phyloP scores from a whole-genome alignment of 2,888 invertebrate genomes.

The Julus scanicus region DNA sequence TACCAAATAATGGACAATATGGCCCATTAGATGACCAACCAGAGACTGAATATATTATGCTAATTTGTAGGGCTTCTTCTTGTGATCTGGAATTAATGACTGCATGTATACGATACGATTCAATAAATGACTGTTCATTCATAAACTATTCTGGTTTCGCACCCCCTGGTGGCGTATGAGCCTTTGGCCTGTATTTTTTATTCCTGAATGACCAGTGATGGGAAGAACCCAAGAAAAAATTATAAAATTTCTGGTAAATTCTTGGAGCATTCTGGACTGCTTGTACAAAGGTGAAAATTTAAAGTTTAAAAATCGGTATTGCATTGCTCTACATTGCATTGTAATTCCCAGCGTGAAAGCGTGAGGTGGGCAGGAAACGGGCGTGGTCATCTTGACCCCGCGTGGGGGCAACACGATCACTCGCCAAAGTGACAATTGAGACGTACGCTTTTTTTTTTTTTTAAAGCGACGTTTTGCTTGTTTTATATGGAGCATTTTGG shows the following conservation, averaged over 20 bases:
- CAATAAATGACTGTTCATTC: not conserved
- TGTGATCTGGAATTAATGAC: not conserved
- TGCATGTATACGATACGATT: not conserved
- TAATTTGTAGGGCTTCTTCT: not conserved
- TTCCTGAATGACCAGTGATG: too few species aligned
- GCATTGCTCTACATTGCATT: not conserved
- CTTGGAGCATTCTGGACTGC: not conserved
- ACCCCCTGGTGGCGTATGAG: too few species aligned
- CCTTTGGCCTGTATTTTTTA: too few species aligned
- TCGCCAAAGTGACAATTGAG: conserved; percentile 5
- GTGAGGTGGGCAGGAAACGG: conserved; percentile 15
- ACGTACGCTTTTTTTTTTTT: not conserved
- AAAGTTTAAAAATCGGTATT: not conserved
- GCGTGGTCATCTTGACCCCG: conserved; percentile 33
- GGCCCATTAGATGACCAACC: not conserved
- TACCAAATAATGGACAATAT: not conserved
- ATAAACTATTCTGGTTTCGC: too few species aligned
- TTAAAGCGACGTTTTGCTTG: not conserved
- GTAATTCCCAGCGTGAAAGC: not conserved
- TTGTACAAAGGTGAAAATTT: not conserved
- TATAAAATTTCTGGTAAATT: too few species aligned
- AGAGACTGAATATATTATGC: conserved; percentile 5
- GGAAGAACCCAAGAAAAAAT: too few species aligned
- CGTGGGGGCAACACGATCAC: conserved; percentile 3
- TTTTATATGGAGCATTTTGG: not conserved